A percentile compares a stretch with the other conserved stretches of the same genome.
phyloP scores from a whole-genome alignment of 92 coral and sea anemone genomes.

The Isaurus tuberculatus region DNA sequence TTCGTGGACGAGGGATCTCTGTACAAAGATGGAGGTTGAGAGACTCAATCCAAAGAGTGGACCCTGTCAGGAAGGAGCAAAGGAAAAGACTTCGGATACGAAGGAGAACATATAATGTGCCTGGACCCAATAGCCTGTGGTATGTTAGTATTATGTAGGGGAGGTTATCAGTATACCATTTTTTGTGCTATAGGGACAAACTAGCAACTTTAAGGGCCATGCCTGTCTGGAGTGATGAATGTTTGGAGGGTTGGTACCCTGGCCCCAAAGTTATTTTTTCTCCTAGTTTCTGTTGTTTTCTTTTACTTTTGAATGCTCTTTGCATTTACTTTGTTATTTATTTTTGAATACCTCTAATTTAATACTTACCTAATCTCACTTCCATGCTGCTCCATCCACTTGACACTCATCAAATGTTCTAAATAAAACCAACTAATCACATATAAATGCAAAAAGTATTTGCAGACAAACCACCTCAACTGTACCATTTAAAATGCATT shows the following conservation, averaged over 20 bases:
- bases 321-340: conserved; percentile 5
- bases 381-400: conserved; percentile 11
- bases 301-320: conserved; percentile 2
- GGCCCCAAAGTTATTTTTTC: conserved; percentile 5
- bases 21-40: conserved; percentile 54
- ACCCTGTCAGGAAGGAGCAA: conserved; percentile 42
- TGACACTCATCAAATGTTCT: conserved; percentile 7
- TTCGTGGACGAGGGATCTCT: conserved; percentile 53
- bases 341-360: conserved; percentile 5
- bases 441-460: background rate
- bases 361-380: conserved; percentile 6
- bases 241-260: conserved; percentile 4
- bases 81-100: conserved; percentile 27
- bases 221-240: conserved; percentile 10
- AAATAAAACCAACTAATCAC: conserved; percentile 6
- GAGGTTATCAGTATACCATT: background rate
- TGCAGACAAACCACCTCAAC: conserved; percentile 9
- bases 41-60: conserved; percentile 54
- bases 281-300: conserved; percentile 7
- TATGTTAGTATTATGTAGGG: conserved; percentile 17
- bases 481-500: conserved; percentile 2
- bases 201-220: conserved; percentile 5
- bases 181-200: conserved; percentile 11
- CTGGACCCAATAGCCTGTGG: conserved; percentile 62
- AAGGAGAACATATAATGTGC: conserved; percentile 55